Evolutionary conservation across 1,140 invertebrate species (phyloP).

Genomic region (Chironomus tepperi): DNA sequence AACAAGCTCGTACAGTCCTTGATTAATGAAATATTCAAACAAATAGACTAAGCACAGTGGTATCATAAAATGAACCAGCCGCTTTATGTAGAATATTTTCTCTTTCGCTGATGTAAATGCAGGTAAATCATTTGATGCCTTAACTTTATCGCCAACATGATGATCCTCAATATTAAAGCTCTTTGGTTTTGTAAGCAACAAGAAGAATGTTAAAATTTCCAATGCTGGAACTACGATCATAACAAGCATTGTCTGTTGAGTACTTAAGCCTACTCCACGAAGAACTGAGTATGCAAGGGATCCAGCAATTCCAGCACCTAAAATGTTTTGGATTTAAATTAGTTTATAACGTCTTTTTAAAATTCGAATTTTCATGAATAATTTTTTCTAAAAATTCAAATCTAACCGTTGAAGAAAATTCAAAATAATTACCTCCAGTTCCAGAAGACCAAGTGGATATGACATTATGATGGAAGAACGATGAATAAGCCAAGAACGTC

Average conservation of each 20-base stretch:
- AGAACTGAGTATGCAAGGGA: slow-evolving; percentile 59
- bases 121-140: neutral
- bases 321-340: too few relatives aligned
- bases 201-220: slow-evolving; percentile 44
- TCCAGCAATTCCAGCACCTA: slow-evolving; percentile 60
- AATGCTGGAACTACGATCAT: slow-evolving; percentile 59
- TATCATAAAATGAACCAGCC: slow-evolving; percentile 60
- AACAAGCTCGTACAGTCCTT: slow-evolving; percentile 66
- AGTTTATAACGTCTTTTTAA: too few relatives aligned
- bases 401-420: too few relatives aligned
- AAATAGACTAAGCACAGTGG: slow-evolving; percentile 66
- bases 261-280: slow-evolving; percentile 45
- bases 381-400: too few relatives aligned
- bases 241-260: slow-evolving; percentile 50
- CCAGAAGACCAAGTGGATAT: slow-evolving; percentile 73
- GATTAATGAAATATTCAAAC: slow-evolving; percentile 80
- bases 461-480: slow-evolving; percentile 55
- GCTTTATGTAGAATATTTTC: slow-evolving; percentile 46
- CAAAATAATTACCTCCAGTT: slow-evolving; percentile 47
- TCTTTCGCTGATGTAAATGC: slow-evolving; percentile 35
- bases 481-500: slow-evolving; percentile 58
- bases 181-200: neutral
- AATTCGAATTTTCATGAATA: too few relatives aligned
- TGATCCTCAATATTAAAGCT: slow-evolving; percentile 25
- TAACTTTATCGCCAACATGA: neutral